Percentiles rank a stretch among this genome's conserved stretches.
Conservation (phyloP, 2,113 vertebrate genomes). For the Ploceus nigricollis region DNA sequence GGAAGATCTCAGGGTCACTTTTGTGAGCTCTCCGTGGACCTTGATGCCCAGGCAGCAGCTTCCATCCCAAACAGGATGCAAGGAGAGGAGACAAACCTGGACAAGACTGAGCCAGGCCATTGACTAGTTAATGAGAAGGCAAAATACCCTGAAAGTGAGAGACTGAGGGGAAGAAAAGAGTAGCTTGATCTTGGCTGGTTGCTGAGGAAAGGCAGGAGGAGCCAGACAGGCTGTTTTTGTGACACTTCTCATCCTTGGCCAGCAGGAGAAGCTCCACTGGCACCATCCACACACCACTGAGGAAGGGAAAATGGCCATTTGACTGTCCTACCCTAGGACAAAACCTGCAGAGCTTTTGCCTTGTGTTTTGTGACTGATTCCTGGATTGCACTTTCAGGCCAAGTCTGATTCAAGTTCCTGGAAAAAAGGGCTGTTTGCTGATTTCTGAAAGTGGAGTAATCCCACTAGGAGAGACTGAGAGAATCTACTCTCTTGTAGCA, state of each 20-base stretch:
- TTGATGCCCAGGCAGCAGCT: neutral
- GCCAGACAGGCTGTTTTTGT: neutral
- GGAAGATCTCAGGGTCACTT: neutral
- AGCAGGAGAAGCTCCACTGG: slow-evolving; percentile 3
- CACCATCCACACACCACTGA: fast-evolving
- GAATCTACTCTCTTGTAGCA: neutral
- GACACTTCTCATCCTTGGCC: neutral
- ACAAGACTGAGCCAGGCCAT: neutral
- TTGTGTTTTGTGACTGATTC: neutral
- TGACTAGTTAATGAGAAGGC: neutral
- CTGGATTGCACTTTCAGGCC: neutral
- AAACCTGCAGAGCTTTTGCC: neutral
- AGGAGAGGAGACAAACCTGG: neutral
- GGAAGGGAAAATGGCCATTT: neutral
- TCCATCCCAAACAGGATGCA: neutral
- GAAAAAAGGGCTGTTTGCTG: neutral
- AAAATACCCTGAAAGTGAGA: neutral
- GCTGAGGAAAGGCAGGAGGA: neutral
- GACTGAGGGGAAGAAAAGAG: neutral
- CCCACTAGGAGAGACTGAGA: neutral
- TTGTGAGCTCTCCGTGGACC: neutral
- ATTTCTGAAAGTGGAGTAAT: neutral
- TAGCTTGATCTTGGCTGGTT: neutral
- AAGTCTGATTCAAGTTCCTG: neutral
- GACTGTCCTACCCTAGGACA: neutral